A percentile compares a stretch with the other conserved stretches of the same genome.
Evolutionary conservation across 2,797 vertebrate species (phyloP).

Genomic region (Syncerus caffer): DNA sequence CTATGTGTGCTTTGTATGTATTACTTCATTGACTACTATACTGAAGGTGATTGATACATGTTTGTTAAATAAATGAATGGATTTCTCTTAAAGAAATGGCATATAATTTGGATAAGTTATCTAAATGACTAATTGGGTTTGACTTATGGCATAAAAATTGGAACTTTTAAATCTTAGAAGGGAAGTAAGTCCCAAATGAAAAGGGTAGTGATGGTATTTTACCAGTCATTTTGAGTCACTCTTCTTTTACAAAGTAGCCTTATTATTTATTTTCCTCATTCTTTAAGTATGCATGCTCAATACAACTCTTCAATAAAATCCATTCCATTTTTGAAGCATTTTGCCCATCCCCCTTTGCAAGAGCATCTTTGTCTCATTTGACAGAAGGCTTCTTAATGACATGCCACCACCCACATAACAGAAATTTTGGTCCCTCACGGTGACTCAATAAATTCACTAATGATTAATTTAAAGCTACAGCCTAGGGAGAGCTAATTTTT

Average conservation of each 20-base stretch:
- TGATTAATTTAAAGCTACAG: conserved; percentile 52
- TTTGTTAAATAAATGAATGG: background rate
- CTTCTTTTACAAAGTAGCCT: background rate
- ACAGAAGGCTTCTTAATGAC: background rate
- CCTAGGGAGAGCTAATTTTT: conserved; percentile 28
- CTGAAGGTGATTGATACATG: background rate
- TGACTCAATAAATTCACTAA: background rate
- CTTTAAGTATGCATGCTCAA: background rate
- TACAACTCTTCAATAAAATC: background rate
- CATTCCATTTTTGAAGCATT: background rate
- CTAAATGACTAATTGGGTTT: background rate
- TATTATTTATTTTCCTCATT: background rate
- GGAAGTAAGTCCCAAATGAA: background rate
- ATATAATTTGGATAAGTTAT: background rate
- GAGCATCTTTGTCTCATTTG: background rate
- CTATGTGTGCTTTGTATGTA: background rate
- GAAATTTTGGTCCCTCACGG: background rate
- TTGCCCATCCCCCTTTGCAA: background rate
- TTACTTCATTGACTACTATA: background rate
- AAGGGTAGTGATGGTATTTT: background rate
- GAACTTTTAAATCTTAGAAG: background rate
- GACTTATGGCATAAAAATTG: background rate
- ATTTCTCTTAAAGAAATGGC: conserved; percentile 9
- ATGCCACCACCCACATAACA: background rate
- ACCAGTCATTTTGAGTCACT: background rate